Percentiles rank a stretch among this genome's conserved stretches.
These are phyloP conservation scores for Chaetodon auriga DNA, from an alignment of 2,113 vertebrate genomes.

Conservation along the genomic window DNA sequence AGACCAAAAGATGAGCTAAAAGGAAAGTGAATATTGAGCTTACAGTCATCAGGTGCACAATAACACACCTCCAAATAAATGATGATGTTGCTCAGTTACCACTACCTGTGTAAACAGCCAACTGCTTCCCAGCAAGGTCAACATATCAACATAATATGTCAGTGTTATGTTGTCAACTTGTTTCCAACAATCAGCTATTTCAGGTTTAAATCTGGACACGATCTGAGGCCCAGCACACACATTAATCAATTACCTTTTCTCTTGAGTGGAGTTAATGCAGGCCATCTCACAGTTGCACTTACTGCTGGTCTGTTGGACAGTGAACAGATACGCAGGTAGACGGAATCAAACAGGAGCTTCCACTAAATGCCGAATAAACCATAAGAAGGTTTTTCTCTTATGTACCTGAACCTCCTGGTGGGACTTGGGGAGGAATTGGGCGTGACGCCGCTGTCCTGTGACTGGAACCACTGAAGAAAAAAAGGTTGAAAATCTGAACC, in stretches of 20 bases:
- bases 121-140: too few species aligned
- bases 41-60: neutral
- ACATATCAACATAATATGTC: neutral
- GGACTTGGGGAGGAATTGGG: slow-evolving; percentile 87
- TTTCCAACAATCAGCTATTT: neutral
- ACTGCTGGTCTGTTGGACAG: slow-evolving; percentile 75
- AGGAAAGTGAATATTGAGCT: neutral
- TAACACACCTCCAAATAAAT: too few species aligned
- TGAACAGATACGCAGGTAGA: neutral
- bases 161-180: neutral
- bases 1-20: neutral
- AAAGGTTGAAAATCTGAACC: neutral
- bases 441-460: slow-evolving; percentile 83
- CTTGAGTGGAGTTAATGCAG: slow-evolving; percentile 80
- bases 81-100: neutral
- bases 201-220: neutral
- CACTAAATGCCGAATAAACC: neutral
- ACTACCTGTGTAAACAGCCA: too few species aligned
- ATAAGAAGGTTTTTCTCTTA: too few species aligned
- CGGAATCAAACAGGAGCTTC: neutral
- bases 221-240: neutral
- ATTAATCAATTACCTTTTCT: slow-evolving; percentile 80
- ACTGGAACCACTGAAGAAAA: slow-evolving; percentile 76
- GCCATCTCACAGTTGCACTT: slow-evolving; percentile 79
- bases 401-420: slow-evolving; percentile 82